A percentile compares a stretch with the other conserved stretches of the same genome.
phyloP scores from a whole-genome alignment of 2,888 invertebrate genomes.

The Lasius fuliginosus region DNA sequence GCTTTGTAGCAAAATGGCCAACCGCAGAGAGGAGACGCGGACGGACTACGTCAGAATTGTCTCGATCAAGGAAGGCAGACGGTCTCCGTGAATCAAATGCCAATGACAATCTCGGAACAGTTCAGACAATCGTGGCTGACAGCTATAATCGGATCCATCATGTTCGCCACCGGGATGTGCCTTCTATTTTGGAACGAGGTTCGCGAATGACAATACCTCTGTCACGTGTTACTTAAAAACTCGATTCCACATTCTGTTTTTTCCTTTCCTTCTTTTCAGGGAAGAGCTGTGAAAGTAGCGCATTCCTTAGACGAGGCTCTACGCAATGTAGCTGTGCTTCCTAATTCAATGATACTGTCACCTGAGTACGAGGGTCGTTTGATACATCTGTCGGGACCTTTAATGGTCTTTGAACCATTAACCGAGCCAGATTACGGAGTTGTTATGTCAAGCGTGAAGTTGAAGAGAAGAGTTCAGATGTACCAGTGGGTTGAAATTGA shows the following conservation, averaged over 20 bases:
- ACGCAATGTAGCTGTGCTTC: slow-evolving; percentile 87
- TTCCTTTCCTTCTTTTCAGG: slow-evolving; percentile 86
- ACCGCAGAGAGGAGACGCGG: slow-evolving; percentile 71
- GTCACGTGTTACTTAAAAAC: not conserved
- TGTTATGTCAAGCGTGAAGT: slow-evolving; percentile 93
- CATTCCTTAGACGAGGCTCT: slow-evolving; percentile 93
- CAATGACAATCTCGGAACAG: slow-evolving; percentile 86
- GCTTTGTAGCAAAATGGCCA: slow-evolving; percentile 75
- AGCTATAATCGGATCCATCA: slow-evolving; percentile 89
- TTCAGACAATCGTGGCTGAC: slow-evolving; percentile 92
- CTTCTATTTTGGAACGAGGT: slow-evolving; percentile 96
- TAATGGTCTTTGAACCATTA: slow-evolving; percentile 93
- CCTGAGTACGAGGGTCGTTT: slow-evolving; percentile 91
- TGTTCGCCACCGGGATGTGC: slow-evolving; percentile 90
- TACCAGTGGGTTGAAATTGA: slow-evolving; percentile 95
- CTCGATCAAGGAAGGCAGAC: slow-evolving; percentile 67
- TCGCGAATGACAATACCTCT: slow-evolving; percentile 15
- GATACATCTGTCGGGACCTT: slow-evolving; percentile 92
- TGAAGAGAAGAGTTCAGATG: slow-evolving; percentile 96
- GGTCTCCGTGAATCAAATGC: slow-evolving; percentile 68
- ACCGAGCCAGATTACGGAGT: slow-evolving; percentile 96
- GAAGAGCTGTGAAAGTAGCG: slow-evolving; percentile 93
- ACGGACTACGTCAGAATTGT: slow-evolving; percentile 71
- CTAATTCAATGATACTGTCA: slow-evolving; percentile 86
- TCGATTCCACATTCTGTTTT: not conserved